Conservation (phyloP, 2,888 invertebrate genomes). For the Tridacna gigas region DNA sequence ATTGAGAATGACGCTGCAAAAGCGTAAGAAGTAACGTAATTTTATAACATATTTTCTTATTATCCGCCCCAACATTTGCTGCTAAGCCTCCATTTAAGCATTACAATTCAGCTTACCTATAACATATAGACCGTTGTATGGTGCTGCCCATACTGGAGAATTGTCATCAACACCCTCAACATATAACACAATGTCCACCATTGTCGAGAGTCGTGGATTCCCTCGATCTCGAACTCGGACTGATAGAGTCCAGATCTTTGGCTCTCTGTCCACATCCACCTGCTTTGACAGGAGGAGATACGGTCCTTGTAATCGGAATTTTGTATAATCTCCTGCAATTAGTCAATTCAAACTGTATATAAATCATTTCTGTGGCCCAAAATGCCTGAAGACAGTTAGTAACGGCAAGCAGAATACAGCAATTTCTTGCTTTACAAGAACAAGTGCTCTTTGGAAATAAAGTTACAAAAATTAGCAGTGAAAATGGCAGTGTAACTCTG, state of each 20-base stretch:
- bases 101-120: constrained; percentile 22
- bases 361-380: no score
- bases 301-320: constrained; percentile 60
- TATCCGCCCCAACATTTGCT: no score
- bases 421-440: no score
- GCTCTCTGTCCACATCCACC: constrained; percentile 66
- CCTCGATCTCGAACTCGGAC: constrained; percentile 61
- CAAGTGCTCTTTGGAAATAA: no score
- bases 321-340: constrained; percentile 60
- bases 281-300: constrained; percentile 51
- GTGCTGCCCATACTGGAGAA: constrained; percentile 60
- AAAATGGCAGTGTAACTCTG: no score
- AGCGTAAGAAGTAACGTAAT: no score
- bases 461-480: no score
- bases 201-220: constrained; percentile 43
- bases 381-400: no score
- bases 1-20: no score
- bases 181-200: constrained; percentile 56
- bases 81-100: neutral
- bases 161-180: constrained; percentile 67
- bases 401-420: no score
- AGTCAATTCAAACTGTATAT: neutral
- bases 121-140: constrained; percentile 53
- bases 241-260: constrained; percentile 49
- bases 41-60: no score